Conservation (phyloP, 2,113 vertebrate species). For the Hemicordylus capensis region DNA sequence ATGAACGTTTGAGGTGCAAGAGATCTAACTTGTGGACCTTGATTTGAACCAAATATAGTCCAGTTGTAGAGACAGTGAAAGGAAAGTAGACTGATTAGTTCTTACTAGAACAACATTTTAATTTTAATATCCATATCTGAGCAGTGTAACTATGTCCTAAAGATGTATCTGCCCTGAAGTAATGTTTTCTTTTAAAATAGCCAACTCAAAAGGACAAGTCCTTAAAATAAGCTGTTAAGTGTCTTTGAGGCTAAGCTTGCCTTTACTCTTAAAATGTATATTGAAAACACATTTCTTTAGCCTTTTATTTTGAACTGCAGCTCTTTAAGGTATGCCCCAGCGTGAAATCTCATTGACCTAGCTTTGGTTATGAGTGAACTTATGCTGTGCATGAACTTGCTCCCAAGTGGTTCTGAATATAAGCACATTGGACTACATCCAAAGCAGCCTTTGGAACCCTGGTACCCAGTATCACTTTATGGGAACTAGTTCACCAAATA, state of each 20-base stretch:
- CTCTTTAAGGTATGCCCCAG: no score
- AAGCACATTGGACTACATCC: not conserved
- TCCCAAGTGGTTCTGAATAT: not conserved
- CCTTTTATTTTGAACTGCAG: not conserved
- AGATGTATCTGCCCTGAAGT: no score
- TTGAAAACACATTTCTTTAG: not conserved
- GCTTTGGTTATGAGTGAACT: not conserved
- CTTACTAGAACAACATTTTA: no score
- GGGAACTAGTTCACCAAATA: not conserved
- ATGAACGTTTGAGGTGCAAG: no score
- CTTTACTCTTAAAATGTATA: not conserved
- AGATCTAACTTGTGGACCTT: no score
- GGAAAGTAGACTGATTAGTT: no score
- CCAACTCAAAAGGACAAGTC: not conserved
- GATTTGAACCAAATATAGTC: no score
- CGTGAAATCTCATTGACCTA: not conserved
- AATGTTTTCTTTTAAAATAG: no score
- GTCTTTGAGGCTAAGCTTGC: not conserved
- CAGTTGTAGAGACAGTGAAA: no score
- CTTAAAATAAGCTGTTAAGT: not conserved
- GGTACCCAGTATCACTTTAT: not conserved
- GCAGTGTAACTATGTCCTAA: no score
- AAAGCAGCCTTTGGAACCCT: not conserved
- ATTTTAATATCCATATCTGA: no score
- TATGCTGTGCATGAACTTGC: not conserved